phyloP scores from a whole-genome alignment of 2,797 vertebrate species.

The Notamacropus eugenii region DNA sequence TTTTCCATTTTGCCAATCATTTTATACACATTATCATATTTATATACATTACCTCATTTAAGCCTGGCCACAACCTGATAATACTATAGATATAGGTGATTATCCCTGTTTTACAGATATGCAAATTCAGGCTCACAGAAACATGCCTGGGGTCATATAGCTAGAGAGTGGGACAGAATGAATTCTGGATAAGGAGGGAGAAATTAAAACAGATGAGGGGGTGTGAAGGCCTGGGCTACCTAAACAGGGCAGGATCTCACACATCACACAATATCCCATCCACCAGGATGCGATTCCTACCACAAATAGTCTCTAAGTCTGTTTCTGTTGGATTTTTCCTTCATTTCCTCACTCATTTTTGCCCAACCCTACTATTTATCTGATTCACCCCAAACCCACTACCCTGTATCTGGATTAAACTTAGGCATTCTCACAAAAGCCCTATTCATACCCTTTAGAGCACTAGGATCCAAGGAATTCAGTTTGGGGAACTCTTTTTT shows the following conservation, averaged over 20 bases:
- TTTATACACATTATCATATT: not conserved
- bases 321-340: not conserved
- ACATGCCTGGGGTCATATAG: not conserved
- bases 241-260: not conserved
- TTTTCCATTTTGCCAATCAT: not conserved
- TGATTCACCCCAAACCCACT: not conserved
- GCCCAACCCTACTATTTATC: not conserved
- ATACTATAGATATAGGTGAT: not conserved
- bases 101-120: not conserved
- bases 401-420: not conserved
- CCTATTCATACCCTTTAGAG: not conserved
- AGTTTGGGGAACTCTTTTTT: not conserved
- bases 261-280: not conserved
- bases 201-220: not conserved
- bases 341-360: not conserved
- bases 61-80: not conserved
- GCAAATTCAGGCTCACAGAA: not conserved
- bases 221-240: not conserved
- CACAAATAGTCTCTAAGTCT: not conserved
- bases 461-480: too few species aligned
- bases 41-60: not conserved
- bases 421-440: not conserved
- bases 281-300: not conserved
- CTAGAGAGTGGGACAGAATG: not conserved
- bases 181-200: not conserved